Percentiles rank a stretch among this genome's conserved stretches.
Conservation (phyloP, 1,140 invertebrate genomes). For the Drosophila hydei region DNA sequence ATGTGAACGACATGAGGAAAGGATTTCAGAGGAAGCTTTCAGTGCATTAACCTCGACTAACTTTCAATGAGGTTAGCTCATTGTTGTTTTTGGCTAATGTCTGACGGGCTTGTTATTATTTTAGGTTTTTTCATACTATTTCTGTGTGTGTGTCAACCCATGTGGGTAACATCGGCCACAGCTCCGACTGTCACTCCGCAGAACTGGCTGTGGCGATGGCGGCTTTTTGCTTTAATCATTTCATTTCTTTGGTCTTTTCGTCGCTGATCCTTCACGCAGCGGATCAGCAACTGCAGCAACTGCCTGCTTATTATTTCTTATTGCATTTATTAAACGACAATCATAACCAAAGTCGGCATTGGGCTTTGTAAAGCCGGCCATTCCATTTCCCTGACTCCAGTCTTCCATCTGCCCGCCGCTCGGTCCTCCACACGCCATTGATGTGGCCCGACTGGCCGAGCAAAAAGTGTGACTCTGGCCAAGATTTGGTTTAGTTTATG, state of each 20-base stretch:
- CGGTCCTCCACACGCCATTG: constrained; percentile 6
- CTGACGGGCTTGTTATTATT: constrained; percentile 33
- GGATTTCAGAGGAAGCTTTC: constrained; percentile 39
- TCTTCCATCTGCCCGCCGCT: neutral
- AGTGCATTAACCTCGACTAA: constrained; percentile 71
- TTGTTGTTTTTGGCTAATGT: constrained; percentile 59
- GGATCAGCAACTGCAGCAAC: constrained; percentile 48
- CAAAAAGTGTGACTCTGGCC: constrained; percentile 79
- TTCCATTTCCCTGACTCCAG: constrained; percentile 33
- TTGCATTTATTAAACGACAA: constrained; percentile 83
- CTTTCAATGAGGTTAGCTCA: constrained; percentile 34
- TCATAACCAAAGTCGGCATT: constrained; percentile 80
- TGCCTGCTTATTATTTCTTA: constrained; percentile 83
- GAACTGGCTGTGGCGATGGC: constrained; percentile 37
- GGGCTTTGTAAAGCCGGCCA: constrained; percentile 31
- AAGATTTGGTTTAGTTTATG: constrained; percentile 82
- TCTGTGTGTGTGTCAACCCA: constrained; percentile 56
- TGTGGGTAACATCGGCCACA: constrained; percentile 55
- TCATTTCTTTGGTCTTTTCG: constrained; percentile 57
- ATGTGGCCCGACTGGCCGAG: constrained; percentile 21
- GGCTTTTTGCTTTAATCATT: constrained; percentile 81
- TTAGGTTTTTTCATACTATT: constrained; percentile 14
- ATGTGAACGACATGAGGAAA: constrained; percentile 22
- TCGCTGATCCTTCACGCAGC: constrained; percentile 62
- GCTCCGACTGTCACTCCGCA: constrained; percentile 59